Base-by-base conservation (phyloP, 2,888 invertebrate species). In the Lampropteryx suffumata region DNA sequence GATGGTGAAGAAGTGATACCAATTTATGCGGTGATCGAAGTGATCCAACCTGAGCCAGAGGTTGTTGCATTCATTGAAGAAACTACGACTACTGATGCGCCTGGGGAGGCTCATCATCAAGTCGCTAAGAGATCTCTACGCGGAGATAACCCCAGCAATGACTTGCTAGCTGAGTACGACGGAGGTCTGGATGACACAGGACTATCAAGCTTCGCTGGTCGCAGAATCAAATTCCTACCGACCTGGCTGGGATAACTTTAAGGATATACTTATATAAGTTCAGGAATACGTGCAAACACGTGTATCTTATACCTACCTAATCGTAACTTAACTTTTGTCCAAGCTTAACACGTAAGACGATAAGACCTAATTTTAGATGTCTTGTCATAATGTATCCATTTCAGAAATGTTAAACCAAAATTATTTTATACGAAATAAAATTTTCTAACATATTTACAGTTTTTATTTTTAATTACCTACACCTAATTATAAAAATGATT, bases 141-240 rank as follows among this genome's bases (percentile, higher is more conserved):
- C 29, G 83, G 78, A 42, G 86, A 86, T 44, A 82, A 81, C 50
- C 78, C 79, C 0, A 79, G 73, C 58, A 81, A 79, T 49, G 88
- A 87, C 47, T 64, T 90, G 13, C 57, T 89, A 36, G 77, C 79
- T n/a, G 74, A 80, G 40, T 69, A 75, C n/a, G 87, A 89, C 4
- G 79, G 73, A 2, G 64, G 76, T 1, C 64, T 76, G 10, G 76
- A 74, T 34, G 84, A 84, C 29, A 76, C 75, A 30, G 77, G 76
- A 1, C 53, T 81, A 6, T 67, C 76, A 0, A 75, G 78, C 50
- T 49, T 88, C 0, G 84, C 71, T 32, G 84, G 84, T 4, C 76
- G 90, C 49, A 84, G 84, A 65, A 89, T 90, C 33, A 89, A 84
- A 65, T 82, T 86, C 50, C 70, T 90, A 7, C 90, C 90, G 1